These are phyloP conservation scores for Bothrops jararaca DNA, from an alignment of 2,113 vertebrate species.

Conservation along the genomic window DNA sequence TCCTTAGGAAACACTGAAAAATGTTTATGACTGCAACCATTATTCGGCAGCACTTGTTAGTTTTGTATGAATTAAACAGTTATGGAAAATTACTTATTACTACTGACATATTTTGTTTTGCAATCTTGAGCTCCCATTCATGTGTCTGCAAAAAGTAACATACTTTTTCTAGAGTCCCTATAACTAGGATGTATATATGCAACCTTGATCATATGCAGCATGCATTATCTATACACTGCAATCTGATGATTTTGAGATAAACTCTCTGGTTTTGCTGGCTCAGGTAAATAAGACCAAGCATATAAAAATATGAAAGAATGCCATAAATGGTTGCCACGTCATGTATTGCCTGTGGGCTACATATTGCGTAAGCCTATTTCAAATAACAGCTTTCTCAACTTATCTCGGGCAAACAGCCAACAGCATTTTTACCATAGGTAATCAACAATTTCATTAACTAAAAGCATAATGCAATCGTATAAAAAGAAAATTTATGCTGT, in stretches of 20 bases:
- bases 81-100: not conserved
- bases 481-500: rapidly evolving
- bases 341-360: not conserved
- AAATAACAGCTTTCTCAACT: conserved; percentile 9
- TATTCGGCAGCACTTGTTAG: not conserved
- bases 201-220: not conserved
- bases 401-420: not conserved
- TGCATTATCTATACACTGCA: not conserved
- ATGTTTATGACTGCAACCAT: not conserved
- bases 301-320: not conserved
- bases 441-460: not conserved
- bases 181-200: not conserved
- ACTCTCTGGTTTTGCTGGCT: not conserved
- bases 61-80: not conserved
- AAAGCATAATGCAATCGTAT: not conserved
- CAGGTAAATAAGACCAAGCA: not conserved
- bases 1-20: rapidly evolving
- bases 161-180: not conserved
- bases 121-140: not conserved
- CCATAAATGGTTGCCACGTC: not conserved
- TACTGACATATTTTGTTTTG: not conserved
- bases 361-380: not conserved
- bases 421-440: not conserved
- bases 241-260: not conserved
- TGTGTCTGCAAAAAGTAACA: not conserved